A percentile compares a stretch with the other conserved stretches of the same genome.
Conservation (phyloP, 2,797 vertebrate species). For the Rhinophrynus dorsalis region DNA sequence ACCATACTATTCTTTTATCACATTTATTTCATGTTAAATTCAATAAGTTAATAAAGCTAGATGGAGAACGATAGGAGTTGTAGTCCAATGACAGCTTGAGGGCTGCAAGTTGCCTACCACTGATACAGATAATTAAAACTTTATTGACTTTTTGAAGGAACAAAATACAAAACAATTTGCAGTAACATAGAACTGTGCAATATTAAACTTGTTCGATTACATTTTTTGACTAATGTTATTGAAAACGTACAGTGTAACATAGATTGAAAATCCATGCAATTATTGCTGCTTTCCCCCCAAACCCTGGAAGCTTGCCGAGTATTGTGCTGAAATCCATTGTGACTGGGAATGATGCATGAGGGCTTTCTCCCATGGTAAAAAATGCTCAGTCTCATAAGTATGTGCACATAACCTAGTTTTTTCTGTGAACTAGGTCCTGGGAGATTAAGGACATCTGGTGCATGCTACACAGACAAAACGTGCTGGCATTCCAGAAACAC, state of each 20-base stretch:
- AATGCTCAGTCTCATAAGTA: constrained; percentile 49
- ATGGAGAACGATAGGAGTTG: too few species aligned
- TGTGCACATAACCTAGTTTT: constrained; percentile 52
- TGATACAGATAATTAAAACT: too few species aligned
- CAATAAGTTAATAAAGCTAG: too few species aligned
- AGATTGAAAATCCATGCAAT: constrained; percentile 18
- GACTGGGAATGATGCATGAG: constrained; percentile 48
- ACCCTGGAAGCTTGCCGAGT: constrained; percentile 36
- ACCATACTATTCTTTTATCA: too few species aligned
- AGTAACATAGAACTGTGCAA: too few species aligned
- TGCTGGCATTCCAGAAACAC: constrained; percentile 23
- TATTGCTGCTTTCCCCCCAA: constrained; percentile 23
- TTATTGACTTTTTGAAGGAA: too few species aligned
- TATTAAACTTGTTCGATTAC: too few species aligned
- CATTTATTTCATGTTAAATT: too few species aligned
- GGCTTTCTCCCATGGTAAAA: constrained; percentile 54
- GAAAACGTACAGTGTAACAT: constrained; percentile 11
- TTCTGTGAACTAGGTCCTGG: constrained; percentile 49
- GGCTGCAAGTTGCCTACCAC: too few species aligned
- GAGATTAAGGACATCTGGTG: constrained; percentile 57
- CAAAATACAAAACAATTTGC: too few species aligned
- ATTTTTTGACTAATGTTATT: not conserved
- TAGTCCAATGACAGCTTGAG: too few species aligned
- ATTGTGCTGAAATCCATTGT: constrained; percentile 49
- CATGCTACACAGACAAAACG: constrained; percentile 37